Evolutionary conservation across 2,113 vertebrate genomes (phyloP).

Genomic region (Halichoeres trimaculatus): DNA sequence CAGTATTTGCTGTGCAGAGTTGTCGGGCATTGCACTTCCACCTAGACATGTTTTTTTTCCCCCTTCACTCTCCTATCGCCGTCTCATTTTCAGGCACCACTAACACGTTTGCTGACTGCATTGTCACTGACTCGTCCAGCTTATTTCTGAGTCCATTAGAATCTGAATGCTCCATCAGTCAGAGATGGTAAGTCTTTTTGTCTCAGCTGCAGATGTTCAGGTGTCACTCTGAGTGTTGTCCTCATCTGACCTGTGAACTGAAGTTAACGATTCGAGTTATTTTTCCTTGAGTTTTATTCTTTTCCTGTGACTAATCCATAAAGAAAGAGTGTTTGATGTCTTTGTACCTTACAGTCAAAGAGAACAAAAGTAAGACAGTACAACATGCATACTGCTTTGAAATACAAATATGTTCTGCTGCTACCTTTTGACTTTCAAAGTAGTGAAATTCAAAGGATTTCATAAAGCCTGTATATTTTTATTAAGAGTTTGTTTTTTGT

Average conservation of each 20-base stretch:
- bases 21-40: neutral
- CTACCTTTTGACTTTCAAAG: neutral
- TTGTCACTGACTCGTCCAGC: constrained; percentile 42
- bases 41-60: neutral
- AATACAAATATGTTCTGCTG: constrained; percentile 10
- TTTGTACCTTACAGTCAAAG: constrained; percentile 8
- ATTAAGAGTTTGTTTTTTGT: too few species aligned
- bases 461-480: too few species aligned
- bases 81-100: constrained; percentile 42
- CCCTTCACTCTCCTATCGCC: neutral
- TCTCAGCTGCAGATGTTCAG: constrained; percentile 40
- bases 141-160: constrained; percentile 57
- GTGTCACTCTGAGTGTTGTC: constrained; percentile 19
- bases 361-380: neutral
- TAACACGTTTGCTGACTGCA: constrained; percentile 32
- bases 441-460: neutral
- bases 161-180: constrained; percentile 47
- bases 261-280: neutral
- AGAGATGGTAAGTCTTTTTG: constrained; percentile 48
- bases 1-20: too few species aligned
- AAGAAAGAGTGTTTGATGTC: constrained; percentile 5
- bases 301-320: neutral
- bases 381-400: constrained; percentile 22
- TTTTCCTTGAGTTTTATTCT: neutral
- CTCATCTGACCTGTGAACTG: constrained; percentile 19